These are phyloP conservation scores for Calyptommatus sinebrachiatus DNA, from an alignment of 2,113 vertebrate genomes.

Conservation along the genomic window DNA sequence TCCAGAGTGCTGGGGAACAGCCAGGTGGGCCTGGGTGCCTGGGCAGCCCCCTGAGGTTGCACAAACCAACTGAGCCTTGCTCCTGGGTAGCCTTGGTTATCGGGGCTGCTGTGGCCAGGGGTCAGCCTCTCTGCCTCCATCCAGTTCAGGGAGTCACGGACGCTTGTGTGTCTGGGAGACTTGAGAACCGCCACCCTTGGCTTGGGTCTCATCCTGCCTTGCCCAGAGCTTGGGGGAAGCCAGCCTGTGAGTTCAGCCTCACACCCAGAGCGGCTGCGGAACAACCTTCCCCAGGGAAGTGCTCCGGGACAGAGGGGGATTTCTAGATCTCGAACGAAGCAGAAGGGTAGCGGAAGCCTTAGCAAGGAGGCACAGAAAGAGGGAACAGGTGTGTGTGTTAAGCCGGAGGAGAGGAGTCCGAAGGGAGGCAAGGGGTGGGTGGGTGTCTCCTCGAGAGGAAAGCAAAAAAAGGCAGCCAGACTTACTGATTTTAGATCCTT, in stretches of 20 bases:
- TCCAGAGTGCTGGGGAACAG: no score
- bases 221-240: neutral
- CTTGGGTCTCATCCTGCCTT: neutral
- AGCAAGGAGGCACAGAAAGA: neutral
- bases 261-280: neutral
- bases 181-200: neutral
- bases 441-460: neutral
- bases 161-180: neutral
- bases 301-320: neutral
- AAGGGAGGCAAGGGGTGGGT: neutral
- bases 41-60: no score
- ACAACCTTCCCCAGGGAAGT: no score
- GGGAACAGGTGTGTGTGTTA: neutral
- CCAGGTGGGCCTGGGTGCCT: no score
- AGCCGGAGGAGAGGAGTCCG: neutral
- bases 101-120: no score
- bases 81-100: no score
- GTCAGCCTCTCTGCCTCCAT: neutral
- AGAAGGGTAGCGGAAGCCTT: neutral
- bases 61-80: no score
- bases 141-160: neutral
- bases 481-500: conserved; percentile 99
- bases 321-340: neutral
- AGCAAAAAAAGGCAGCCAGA: conserved; percentile 46
- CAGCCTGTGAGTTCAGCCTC: neutral